Evolutionary conservation across 2,797 vertebrate genomes (phyloP).

Genomic region (Falco cherrug): DNA sequence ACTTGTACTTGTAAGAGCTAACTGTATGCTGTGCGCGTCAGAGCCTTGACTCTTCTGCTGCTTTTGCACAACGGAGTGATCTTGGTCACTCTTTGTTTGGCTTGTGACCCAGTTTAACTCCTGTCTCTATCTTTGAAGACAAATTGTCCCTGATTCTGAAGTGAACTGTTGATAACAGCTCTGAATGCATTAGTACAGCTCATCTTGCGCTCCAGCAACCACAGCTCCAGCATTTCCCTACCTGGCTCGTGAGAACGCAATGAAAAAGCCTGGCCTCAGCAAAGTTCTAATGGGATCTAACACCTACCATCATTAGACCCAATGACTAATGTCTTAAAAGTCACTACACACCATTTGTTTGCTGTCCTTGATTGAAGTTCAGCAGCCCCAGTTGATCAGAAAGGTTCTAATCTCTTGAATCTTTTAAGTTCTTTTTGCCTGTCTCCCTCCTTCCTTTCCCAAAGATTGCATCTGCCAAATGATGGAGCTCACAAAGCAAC

Average conservation of each 20-base stretch:
- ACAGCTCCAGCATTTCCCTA: neutral
- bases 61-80: neutral
- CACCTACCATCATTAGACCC: neutral
- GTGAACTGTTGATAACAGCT: neutral
- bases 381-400: neutral
- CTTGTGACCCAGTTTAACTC: neutral
- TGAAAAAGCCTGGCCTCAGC: neutral
- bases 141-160: neutral
- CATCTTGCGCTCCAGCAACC: neutral
- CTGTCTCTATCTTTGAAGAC: neutral
- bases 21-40: neutral
- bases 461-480: slow-evolving; percentile 5
- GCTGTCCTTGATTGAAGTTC: neutral
- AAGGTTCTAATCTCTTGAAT: neutral
- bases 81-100: neutral
- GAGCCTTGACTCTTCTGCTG: neutral
- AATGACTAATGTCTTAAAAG: neutral
- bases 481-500: neutral
- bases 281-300: neutral
- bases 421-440: neutral
- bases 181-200: neutral
- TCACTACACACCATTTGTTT: neutral
- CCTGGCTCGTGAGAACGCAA: neutral
- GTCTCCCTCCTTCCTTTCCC: neutral
- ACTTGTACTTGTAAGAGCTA: neutral